Evolutionary conservation across 2,113 vertebrate genomes (phyloP).

Genomic region (Hystrix cristata): DNA sequence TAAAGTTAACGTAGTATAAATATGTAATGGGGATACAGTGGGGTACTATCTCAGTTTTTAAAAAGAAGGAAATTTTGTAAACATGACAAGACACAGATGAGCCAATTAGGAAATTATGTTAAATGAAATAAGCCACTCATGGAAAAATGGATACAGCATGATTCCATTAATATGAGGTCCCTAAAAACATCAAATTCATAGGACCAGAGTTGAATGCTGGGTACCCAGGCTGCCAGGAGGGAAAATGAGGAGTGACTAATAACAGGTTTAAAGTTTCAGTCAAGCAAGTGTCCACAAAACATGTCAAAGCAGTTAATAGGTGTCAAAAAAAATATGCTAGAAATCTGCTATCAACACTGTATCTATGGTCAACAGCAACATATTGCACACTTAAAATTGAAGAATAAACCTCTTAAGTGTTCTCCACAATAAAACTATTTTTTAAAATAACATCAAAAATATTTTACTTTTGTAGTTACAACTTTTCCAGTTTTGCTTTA

Average conservation of each 20-base stretch:
- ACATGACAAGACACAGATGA: neutral
- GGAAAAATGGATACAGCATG: neutral
- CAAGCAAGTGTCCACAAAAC: neutral
- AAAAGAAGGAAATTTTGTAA: neutral
- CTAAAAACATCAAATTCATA: neutral
- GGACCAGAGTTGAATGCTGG: neutral
- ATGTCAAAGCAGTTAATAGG: neutral
- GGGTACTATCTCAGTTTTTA: neutral
- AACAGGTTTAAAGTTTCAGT: neutral
- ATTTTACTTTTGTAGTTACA: neutral
- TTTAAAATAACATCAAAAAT: neutral
- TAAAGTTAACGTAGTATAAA: neutral
- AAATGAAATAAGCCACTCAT: neutral
- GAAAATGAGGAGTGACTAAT: neutral
- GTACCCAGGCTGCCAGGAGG: accelerated
- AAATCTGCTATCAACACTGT: neutral
- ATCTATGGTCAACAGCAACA: neutral
- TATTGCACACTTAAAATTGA: neutral
- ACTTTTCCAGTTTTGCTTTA: neutral
- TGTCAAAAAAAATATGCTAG: neutral
- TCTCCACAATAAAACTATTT: neutral
- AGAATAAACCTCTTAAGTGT: neutral
- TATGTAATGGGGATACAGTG: neutral
- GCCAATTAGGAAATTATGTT: neutral
- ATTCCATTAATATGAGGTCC: neutral